A percentile compares a stretch with the other conserved stretches of the same genome.
phyloP scores from a whole-genome alignment of 2,113 vertebrate genomes.

The Arenaria interpres region DNA sequence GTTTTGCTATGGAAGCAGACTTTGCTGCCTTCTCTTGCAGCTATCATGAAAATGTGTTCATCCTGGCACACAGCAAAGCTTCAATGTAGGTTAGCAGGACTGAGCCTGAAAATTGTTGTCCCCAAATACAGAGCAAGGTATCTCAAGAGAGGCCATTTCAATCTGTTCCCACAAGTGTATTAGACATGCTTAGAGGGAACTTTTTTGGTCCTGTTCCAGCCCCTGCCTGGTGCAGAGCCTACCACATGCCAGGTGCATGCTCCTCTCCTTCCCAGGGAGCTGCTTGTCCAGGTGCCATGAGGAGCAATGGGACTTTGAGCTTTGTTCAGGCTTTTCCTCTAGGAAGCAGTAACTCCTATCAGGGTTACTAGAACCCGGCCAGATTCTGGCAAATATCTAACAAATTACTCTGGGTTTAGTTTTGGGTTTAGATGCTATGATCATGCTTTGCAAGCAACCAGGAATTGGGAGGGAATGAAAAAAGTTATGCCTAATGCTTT shows the following conservation, averaged over 20 bases:
- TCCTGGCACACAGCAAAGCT: background rate
- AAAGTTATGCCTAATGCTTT: background rate
- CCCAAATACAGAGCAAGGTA: background rate
- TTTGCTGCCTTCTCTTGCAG: slow-evolving; percentile 51
- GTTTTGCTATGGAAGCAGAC: background rate
- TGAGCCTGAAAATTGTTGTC: background rate
- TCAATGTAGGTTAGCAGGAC: background rate
- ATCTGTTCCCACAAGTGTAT: background rate
- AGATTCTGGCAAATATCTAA: background rate
- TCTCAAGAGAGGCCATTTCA: background rate
- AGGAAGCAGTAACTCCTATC: background rate
- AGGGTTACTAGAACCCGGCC: background rate
- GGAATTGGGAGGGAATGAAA: background rate
- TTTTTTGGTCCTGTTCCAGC: background rate
- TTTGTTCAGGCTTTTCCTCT: background rate
- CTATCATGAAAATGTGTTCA: background rate
- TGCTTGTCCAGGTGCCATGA: background rate
- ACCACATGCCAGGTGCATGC: accelerated
- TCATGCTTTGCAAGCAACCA: background rate
- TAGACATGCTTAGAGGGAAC: background rate
- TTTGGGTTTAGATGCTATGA: background rate
- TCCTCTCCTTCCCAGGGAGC: background rate
- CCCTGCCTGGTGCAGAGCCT: background rate
- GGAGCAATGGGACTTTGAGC: background rate
- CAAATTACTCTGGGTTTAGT: background rate